phyloP scores from a whole-genome alignment of 2,113 vertebrate species.

The Neolamprologus ventralis region DNA sequence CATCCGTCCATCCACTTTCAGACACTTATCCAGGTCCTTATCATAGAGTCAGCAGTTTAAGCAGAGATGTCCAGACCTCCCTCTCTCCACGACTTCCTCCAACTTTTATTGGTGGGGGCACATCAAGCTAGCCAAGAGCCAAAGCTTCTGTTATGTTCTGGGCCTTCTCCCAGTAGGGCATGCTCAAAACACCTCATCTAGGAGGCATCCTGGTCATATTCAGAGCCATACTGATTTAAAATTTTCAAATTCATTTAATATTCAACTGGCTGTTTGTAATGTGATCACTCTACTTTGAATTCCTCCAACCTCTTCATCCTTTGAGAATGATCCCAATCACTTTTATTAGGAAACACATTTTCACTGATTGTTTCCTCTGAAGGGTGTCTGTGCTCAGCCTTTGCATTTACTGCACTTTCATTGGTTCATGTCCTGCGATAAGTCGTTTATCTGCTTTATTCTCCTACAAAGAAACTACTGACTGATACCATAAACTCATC shows the following conservation, averaged over 20 bases:
- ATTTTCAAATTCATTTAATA: not conserved
- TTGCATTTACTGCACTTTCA: not conserved
- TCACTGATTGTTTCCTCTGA: not conserved
- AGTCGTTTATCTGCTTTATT: not conserved
- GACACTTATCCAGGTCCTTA: not conserved
- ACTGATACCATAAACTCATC: not conserved
- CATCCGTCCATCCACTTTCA: not conserved
- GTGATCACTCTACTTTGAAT: not conserved
- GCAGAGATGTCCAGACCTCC: not conserved
- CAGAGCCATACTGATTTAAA: not conserved
- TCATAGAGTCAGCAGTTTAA: not conserved
- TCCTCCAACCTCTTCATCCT: not conserved
- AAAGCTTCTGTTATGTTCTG: not conserved
- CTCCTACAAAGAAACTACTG: not conserved
- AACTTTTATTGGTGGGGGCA: not conserved
- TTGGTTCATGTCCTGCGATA: not conserved
- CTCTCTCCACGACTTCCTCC: not conserved
- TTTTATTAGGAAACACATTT: not conserved
- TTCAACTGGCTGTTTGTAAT: not conserved
- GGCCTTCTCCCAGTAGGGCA: not conserved
- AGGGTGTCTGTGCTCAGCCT: not conserved
- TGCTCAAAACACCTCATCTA: not conserved
- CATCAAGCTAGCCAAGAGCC: not conserved
- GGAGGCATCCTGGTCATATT: not conserved
- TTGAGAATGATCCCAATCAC: not conserved